Evolutionary conservation across 2,113 vertebrate genomes (phyloP).

Genomic region (Indicator maculatus): DNA sequence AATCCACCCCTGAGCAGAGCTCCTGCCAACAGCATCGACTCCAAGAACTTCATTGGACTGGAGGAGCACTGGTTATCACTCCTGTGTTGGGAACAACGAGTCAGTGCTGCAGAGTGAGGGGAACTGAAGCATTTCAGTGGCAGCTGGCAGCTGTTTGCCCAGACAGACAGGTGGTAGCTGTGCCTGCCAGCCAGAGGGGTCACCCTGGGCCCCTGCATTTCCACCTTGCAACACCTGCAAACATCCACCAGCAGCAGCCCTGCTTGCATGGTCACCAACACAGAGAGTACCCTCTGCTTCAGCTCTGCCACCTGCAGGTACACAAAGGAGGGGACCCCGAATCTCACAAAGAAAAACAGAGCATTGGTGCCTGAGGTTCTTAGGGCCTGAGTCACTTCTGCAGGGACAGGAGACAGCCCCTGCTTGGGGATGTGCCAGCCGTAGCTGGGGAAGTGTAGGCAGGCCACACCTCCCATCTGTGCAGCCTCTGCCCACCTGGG

Average conservation of each 20-base stretch:
- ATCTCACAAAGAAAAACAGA: neutral
- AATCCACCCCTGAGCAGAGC: neutral
- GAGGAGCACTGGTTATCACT: neutral
- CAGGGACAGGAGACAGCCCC: neutral
- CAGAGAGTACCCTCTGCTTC: neutral
- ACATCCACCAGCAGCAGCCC: neutral
- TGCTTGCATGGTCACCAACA: rapidly evolving
- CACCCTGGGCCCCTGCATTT: neutral
- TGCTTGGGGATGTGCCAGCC: neutral
- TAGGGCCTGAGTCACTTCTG: neutral
- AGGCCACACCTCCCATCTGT: neutral
- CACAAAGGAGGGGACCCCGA: neutral
- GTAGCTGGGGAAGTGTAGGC: neutral
- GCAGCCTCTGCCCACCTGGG: neutral
- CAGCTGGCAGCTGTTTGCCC: constrained; percentile 27
- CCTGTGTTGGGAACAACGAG: rapidly evolving
- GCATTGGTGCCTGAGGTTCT: neutral
- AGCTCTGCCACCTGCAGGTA: neutral
- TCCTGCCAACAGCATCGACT: neutral
- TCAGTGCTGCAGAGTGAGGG: neutral
- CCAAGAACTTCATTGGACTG: rapidly evolving
- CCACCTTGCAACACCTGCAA: rapidly evolving
- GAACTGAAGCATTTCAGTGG: neutral
- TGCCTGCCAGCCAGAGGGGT: constrained; percentile 5
- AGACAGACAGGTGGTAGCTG: neutral